These are phyloP conservation scores for Unio delphinus DNA, from an alignment of 2,888 invertebrate genomes.

Conservation along the genomic window DNA sequence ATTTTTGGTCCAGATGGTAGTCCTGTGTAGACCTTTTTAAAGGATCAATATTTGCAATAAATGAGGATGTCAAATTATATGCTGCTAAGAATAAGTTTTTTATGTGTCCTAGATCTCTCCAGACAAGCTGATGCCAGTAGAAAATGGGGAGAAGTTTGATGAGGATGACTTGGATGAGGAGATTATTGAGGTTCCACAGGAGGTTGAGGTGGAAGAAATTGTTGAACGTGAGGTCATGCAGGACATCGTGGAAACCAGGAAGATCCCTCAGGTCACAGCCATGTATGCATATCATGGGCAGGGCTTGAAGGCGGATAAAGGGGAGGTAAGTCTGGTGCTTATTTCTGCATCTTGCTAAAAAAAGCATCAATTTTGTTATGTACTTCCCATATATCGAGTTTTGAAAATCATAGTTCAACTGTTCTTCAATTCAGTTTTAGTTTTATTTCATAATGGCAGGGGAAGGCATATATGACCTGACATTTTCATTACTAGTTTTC, in stretches of 20 bases:
- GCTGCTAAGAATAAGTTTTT: not conserved
- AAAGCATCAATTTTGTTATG: not conserved
- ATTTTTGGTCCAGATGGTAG: too few species aligned
- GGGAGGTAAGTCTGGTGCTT: conserved; percentile 77
- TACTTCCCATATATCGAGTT: not conserved
- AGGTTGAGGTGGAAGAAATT: conserved; percentile 93
- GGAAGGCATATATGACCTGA: too few species aligned
- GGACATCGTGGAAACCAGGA: conserved; percentile 88
- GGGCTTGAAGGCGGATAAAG: conserved; percentile 92
- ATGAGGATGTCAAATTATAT: not conserved
- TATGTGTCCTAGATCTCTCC: conserved; percentile 61
- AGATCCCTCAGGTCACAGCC: conserved; percentile 85
- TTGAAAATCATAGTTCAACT: not conserved
- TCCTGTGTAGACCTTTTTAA: too few species aligned
- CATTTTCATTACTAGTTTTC: too few species aligned
- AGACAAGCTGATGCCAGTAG: conserved; percentile 65
- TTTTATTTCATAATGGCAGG: too few species aligned
- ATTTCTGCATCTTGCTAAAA: not conserved
- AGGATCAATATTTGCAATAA: too few species aligned
- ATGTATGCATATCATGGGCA: conserved; percentile 93
- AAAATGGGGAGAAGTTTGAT: conserved; percentile 54
- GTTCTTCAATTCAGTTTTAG: too few species aligned
- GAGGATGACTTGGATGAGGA: conserved; percentile 76
- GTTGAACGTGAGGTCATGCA: conserved; percentile 85
- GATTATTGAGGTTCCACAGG: conserved; percentile 86